Evolutionary conservation across 2,888 invertebrate genomes (phyloP).

Genomic region (Rotaria magnacalcarata): DNA sequence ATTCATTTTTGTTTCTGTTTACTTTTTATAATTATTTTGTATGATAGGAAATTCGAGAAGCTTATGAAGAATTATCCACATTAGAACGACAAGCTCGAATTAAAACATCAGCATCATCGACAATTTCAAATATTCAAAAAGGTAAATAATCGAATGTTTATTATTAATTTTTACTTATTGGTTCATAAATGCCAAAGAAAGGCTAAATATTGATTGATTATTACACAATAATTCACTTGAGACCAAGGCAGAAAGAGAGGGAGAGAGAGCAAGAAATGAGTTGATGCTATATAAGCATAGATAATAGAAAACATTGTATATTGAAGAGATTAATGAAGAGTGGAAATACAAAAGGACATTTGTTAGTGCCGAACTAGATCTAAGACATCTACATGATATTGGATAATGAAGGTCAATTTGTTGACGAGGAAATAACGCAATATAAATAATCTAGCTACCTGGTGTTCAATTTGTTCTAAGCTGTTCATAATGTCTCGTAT

Average conservation of each 20-base stretch:
- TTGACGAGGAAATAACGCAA: not conserved
- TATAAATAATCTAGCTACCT: not conserved
- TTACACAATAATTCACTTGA: not conserved
- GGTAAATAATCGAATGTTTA: not conserved
- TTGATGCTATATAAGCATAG: not conserved
- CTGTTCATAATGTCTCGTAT: not conserved
- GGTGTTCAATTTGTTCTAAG: not conserved
- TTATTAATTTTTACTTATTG: not conserved
- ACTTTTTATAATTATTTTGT: not conserved
- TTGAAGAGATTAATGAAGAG: not conserved
- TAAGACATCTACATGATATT: not conserved
- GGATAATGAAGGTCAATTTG: not conserved
- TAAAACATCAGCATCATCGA: not conserved
- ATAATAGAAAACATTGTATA: not conserved
- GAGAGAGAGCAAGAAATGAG: not conserved
- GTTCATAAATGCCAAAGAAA: not conserved
- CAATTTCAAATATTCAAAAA: not conserved
- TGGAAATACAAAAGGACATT: not conserved
- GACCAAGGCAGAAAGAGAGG: not conserved
- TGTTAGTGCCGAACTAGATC: not conserved
- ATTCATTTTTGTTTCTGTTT: not conserved
- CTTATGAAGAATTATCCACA: not conserved
- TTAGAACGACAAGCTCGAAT: not conserved
- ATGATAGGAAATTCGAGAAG: slow-evolving; percentile 6
- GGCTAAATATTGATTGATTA: not conserved